A percentile compares a stretch with the other conserved stretches of the same genome.
phyloP scores from a whole-genome alignment of 1,140 invertebrate species.

The Mizuhopecten yessoensis region DNA sequence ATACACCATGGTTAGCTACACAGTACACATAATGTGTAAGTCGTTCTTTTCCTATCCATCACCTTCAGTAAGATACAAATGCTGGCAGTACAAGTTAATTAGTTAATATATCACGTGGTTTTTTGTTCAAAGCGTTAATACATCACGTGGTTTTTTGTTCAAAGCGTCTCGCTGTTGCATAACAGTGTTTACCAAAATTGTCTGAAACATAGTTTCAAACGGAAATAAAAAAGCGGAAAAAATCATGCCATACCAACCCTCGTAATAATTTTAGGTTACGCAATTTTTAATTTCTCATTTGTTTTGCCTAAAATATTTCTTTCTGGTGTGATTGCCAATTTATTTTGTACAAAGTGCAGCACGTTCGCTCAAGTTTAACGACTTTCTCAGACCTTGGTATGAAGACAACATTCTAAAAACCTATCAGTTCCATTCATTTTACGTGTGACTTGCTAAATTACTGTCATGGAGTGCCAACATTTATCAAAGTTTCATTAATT shows the following conservation, averaged over 20 bases:
- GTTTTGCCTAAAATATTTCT: no score
- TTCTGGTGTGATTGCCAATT: no score
- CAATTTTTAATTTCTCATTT: no score
- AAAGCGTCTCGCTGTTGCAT: background rate
- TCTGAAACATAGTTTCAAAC: no score
- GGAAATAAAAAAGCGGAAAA: no score
- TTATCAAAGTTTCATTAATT: conserved; percentile 40
- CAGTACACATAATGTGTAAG: background rate
- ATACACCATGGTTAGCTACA: background rate
- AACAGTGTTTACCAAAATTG: background rate
- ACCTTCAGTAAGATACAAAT: background rate
- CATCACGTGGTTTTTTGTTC: background rate
- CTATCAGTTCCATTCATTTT: background rate
- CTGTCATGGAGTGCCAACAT: background rate
- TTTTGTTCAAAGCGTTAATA: background rate
- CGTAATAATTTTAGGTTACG: background rate
- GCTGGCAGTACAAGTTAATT: background rate
- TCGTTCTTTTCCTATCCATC: background rate
- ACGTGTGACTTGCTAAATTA: conserved; percentile 26
- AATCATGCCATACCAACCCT: background rate
- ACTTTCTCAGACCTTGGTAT: background rate
- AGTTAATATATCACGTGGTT: background rate
- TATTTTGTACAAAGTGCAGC: background rate
- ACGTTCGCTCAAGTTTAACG: background rate
- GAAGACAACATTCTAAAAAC: background rate